phyloP scores from a whole-genome alignment of 2,113 vertebrate genomes.

The Psittacus erithacus region DNA sequence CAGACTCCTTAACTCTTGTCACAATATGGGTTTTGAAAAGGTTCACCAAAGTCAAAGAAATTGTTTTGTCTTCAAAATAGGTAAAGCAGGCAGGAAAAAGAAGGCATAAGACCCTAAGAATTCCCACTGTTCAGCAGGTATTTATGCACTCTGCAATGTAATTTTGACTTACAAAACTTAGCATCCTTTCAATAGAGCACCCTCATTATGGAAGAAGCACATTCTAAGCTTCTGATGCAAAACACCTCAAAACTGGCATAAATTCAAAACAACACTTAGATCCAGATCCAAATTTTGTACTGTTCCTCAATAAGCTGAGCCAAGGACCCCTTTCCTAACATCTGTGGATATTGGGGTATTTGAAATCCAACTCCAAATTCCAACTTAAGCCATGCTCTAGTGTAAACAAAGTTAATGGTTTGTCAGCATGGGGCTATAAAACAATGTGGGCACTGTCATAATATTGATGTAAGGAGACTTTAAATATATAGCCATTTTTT shows the following conservation, averaged over 20 bases:
- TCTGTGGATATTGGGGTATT: conserved; percentile 56
- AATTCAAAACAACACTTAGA: conserved; percentile 30
- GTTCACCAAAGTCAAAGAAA: background rate
- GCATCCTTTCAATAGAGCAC: background rate
- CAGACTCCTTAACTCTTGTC: background rate
- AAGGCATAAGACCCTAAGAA: background rate
- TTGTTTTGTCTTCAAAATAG: background rate
- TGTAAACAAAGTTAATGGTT: conserved; percentile 66
- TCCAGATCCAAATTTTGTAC: conserved; percentile 18
- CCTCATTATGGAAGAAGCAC: background rate
- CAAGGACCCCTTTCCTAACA: conserved; percentile 20
- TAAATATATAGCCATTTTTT: conserved; percentile 59
- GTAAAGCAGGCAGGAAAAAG: background rate
- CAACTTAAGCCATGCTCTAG: conserved; percentile 35
- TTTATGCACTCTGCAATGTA: background rate
- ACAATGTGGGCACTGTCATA: conserved; percentile 68
- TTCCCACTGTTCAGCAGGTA: background rate
- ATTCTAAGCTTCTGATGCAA: conserved; percentile 18
- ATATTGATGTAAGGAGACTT: conserved; percentile 65
- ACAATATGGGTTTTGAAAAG: background rate
- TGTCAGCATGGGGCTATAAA: conserved; percentile 63
- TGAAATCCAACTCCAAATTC: conserved; percentile 64
- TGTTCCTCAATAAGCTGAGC: background rate
- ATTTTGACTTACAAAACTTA: background rate
- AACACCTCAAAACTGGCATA: background rate